These are phyloP conservation scores for Eptatretus burgeri DNA, from an alignment of 2,113 vertebrate species.

Conservation along the genomic window DNA sequence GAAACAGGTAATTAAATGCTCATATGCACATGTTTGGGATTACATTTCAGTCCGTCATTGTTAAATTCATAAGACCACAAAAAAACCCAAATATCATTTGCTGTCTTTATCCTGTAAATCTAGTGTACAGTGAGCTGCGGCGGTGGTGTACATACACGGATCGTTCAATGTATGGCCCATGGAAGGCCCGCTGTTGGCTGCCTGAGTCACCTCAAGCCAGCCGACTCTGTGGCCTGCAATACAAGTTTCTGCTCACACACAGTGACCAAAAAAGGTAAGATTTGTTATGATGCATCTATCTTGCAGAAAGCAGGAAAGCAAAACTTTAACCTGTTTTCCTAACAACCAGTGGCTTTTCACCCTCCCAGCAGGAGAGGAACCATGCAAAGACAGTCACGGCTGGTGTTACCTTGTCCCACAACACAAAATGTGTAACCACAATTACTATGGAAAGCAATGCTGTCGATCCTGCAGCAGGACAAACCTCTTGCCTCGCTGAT, in stretches of 20 bases:
- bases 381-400: slow-evolving; percentile 47
- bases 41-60: no score
- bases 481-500: slow-evolving; percentile 18
- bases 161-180: slow-evolving; percentile 45
- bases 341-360: slow-evolving; percentile 9
- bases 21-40: no score
- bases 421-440: slow-evolving; percentile 74
- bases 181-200: slow-evolving; percentile 38
- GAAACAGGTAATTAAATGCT: no score
- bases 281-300: background rate
- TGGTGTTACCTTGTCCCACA: slow-evolving; percentile 84
- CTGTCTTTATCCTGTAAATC: background rate
- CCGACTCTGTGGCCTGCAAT: slow-evolving; percentile 48
- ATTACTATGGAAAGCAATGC: slow-evolving; percentile 76
- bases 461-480: slow-evolving; percentile 59
- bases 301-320: background rate
- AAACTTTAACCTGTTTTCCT: background rate
- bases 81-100: no score
- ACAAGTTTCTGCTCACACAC: slow-evolving; percentile 52
- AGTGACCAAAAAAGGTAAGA: no score
- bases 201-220: slow-evolving; percentile 36
- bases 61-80: no score
- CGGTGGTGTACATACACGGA: slow-evolving; percentile 57
- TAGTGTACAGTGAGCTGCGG: slow-evolving; percentile 85
- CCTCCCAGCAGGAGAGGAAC: slow-evolving; percentile 26